Evolutionary conservation across 2,797 vertebrate species (phyloP).

Genomic region (Spea hammondii): DNA sequence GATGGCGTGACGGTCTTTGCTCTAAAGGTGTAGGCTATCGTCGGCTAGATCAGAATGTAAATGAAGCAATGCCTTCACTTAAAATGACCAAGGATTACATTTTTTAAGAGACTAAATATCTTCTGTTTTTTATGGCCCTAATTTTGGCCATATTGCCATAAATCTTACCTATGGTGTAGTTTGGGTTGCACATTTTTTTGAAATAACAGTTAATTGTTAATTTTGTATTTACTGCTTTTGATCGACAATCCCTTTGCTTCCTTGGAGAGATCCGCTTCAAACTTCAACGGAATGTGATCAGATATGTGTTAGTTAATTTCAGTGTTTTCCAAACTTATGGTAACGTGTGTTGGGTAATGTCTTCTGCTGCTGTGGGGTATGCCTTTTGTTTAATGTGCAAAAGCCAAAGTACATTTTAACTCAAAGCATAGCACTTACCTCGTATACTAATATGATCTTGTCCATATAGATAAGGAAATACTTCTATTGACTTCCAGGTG

Average conservation of each 20-base stretch:
- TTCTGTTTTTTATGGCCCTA: constrained; percentile 64
- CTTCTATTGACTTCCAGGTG: no score
- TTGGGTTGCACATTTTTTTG: constrained; percentile 1
- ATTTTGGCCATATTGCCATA: constrained; percentile 48
- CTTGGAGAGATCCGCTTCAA: not conserved
- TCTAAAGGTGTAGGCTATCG: constrained; percentile 87
- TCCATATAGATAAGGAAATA: no score
- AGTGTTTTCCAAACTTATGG: no score
- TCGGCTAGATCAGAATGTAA: constrained; percentile 89
- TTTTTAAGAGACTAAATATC: constrained; percentile 72
- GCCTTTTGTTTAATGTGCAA: no score
- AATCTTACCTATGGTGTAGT: constrained; percentile 18
- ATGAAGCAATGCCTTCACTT: constrained; percentile 93
- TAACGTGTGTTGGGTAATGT: not conserved
- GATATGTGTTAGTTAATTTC: not conserved
- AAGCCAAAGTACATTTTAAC: no score
- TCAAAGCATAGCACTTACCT: no score
- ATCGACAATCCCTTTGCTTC: not conserved
- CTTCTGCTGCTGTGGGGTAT: no score
- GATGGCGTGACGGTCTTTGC: constrained; percentile 88
- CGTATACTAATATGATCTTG: no score
- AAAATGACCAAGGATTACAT: constrained; percentile 93
- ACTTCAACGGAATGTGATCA: not conserved
- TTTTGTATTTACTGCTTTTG: not conserved
- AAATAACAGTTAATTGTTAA: constrained; percentile 1